Evolutionary conservation across 2,888 invertebrate species (phyloP), one percentile per base, ranked within the genome.

Genomic region (Diadromus collaris): DNA sequence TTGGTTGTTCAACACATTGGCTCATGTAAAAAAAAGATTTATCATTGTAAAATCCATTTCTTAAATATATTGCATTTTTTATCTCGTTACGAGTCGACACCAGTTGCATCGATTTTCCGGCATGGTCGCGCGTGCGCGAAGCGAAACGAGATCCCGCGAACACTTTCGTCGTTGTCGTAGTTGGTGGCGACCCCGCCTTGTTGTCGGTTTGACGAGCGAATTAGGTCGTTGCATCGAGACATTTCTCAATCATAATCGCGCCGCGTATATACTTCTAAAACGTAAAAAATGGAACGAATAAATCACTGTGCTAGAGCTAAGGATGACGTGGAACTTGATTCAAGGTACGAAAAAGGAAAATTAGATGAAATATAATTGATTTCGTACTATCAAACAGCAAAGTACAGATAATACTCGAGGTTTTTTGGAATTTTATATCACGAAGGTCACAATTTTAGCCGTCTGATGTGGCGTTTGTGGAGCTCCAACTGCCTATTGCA

Each of bases 271-370:
- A 29, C 38, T 48, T 60, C 34, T 60, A 29, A 6, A 67, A 56
- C 64, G 38, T 46, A 16, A 61, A 64, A 44, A 32, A 80, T 77
- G 73, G 77, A 77, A 74, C 73, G 74, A 51, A 56, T 65, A 9
- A 41, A 27, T 74, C 67, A 77, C 16, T 70, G 69, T 74, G 79
- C 70, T 24, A 54, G 44, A 54, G 48, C 70, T 48, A 77, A 63
- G 48, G 56, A 74, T 24, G 70, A 70, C 58, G 77, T 70, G 46
- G 77, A 77, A 63, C 73, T 67, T 32, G 77, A 80, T 60, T 56
- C 61, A 77, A 80, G 79, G 79, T 80, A 80, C 56, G 79, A 76
- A 65, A 70, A 68, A 77, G 63, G 67, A 74, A 77, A 80, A 74
- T 51, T 44, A 19, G 10, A 32, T 60, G n/a, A n/a, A 65, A 16